Conservation (phyloP, 2,888 invertebrate genomes). For the Rotaria sp. region DNA sequence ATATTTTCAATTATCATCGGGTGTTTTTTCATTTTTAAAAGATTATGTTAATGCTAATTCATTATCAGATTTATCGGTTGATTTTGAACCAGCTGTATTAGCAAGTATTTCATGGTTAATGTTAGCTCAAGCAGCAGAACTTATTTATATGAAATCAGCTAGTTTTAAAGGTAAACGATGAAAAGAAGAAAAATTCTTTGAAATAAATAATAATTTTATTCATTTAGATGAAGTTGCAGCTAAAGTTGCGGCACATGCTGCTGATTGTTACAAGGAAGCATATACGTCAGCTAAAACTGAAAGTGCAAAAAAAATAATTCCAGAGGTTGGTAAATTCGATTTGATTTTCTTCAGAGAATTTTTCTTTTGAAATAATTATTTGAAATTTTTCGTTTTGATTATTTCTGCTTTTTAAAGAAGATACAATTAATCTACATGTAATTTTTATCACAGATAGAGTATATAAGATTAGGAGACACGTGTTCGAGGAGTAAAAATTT, state of each 20-base stretch:
- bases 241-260: constrained; percentile 80
- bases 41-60: constrained; percentile 64
- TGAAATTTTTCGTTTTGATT: neutral
- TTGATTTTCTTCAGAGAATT: neutral
- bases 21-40: constrained; percentile 78
- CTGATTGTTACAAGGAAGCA: constrained; percentile 85
- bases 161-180: constrained; percentile 49
- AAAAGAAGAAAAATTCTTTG: neutral
- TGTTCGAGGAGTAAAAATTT: too few species aligned
- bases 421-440: too few species aligned
- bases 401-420: too few species aligned
- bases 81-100: constrained; percentile 83
- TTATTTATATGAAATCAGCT: constrained; percentile 81
- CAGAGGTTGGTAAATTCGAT: neutral
- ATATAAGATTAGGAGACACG: too few species aligned
- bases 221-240: constrained; percentile 74
- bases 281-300: constrained; percentile 59
- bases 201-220: neutral
- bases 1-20: constrained; percentile 80
- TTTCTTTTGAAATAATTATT: neutral
- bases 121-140: constrained; percentile 96
- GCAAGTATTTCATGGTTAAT: constrained; percentile 76
- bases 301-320: constrained; percentile 29
- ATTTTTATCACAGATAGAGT: too few species aligned
- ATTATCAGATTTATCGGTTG: constrained; percentile 89